Conservation (phyloP, 2,113 vertebrate genomes). For the Scortum barcoo region DNA sequence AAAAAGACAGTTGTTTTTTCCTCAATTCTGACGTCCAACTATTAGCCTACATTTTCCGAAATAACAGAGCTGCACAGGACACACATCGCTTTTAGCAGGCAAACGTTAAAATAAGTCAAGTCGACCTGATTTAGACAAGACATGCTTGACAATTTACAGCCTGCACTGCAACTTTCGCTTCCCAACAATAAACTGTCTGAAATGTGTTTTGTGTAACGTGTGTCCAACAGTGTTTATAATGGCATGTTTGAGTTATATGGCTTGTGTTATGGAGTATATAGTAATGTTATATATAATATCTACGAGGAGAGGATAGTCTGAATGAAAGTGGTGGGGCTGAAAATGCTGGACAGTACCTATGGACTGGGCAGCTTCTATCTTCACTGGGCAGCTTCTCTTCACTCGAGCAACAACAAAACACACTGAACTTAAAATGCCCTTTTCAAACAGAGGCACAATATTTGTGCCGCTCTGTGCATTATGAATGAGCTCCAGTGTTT, state of each 20-base stretch:
- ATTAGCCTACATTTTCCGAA: not conserved
- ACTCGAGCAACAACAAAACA: not conserved
- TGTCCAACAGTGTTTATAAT: not conserved
- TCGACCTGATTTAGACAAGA: not conserved
- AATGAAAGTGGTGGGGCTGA: not conserved
- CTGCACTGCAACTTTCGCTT: not conserved
- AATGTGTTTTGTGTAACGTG: not conserved
- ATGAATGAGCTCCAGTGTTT: slow-evolving; percentile 34
- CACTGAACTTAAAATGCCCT: not conserved
- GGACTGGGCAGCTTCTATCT: not conserved
- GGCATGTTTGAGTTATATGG: not conserved
- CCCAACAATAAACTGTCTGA: not conserved
- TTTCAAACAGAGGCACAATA: not conserved
- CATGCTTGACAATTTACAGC: not conserved
- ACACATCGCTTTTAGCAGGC: not conserved
- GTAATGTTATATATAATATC: not conserved
- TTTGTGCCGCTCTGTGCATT: not conserved
- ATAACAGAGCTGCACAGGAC: not conserved
- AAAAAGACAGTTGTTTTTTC: not conserved
- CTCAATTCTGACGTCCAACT: not conserved
- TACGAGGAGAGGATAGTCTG: not conserved
- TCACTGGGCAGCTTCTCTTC: not conserved
- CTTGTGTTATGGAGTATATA: too few species aligned
- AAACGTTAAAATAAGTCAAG: not conserved
- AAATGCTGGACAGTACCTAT: not conserved